These are phyloP conservation scores for Camelus dromedarius DNA, from an alignment of 2,113 vertebrate species.

Conservation along the genomic window DNA sequence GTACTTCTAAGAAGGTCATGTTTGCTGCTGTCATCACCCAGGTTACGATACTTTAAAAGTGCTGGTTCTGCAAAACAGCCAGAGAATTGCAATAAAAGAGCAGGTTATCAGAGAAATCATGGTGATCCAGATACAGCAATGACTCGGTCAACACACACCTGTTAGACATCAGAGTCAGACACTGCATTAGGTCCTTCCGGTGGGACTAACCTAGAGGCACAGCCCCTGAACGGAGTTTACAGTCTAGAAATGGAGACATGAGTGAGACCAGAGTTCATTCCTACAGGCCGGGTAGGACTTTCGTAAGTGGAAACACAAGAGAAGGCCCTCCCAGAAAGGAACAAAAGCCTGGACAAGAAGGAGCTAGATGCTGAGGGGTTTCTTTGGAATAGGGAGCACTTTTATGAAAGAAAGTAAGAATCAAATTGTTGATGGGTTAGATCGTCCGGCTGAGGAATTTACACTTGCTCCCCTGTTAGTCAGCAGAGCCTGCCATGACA, in stretches of 20 bases:
- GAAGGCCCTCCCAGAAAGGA: neutral
- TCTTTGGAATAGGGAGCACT: neutral
- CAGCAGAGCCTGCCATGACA: neutral
- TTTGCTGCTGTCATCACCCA: neutral
- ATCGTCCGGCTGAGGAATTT: neutral
- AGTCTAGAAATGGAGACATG: neutral
- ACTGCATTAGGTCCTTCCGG: neutral
- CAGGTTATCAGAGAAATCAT: neutral
- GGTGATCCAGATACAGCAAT: neutral
- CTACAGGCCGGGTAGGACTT: neutral
- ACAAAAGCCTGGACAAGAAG: neutral
- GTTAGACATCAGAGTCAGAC: neutral
- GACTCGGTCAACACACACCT: neutral
- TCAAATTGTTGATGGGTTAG: neutral
- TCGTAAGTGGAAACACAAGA: neutral
- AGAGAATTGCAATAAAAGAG: neutral
- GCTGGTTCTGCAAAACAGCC: neutral
- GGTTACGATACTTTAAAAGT: neutral
- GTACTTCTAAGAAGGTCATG: neutral
- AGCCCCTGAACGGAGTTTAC: neutral
- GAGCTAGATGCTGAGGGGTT: neutral
- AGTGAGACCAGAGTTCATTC: neutral
- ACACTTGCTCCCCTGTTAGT: neutral
- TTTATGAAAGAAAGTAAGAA: neutral
- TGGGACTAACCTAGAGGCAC: neutral